Percentiles rank a stretch among this genome's conserved stretches.
Evolutionary conservation across 2,797 vertebrate genomes (phyloP).

Genomic region (Echeneis naucrates): DNA sequence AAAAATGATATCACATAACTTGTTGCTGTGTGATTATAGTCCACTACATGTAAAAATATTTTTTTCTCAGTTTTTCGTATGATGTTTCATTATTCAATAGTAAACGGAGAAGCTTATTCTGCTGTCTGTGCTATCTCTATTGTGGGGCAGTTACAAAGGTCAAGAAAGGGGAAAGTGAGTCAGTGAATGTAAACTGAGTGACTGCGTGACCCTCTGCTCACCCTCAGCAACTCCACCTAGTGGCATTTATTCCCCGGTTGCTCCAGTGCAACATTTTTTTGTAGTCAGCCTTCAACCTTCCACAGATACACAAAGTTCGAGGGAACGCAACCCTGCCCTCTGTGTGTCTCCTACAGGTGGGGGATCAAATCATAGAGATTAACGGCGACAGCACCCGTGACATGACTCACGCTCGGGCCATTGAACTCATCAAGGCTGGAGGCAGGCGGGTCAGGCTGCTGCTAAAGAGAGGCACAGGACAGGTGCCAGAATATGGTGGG

Average conservation of each 20-base stretch:
- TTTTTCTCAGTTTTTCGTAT: conserved; percentile 1
- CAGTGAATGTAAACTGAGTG: conserved; percentile 22
- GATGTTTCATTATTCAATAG: neutral
- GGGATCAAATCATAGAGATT: conserved; percentile 99
- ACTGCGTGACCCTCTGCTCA: conserved; percentile 23
- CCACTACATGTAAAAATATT: conserved; percentile 12
- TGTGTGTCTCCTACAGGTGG: conserved; percentile 87
- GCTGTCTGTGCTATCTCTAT: neutral
- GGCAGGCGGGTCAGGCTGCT: conserved; percentile 94
- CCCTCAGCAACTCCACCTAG: conserved; percentile 28
- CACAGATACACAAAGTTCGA: conserved; percentile 34
- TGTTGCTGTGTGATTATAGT: neutral
- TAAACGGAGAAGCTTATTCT: neutral
- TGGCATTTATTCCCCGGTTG: conserved; percentile 30
- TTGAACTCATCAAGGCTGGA: conserved; percentile 98
- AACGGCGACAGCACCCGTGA: conserved; percentile 99
- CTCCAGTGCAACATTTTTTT: conserved; percentile 12
- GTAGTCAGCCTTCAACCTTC: conserved; percentile 35
- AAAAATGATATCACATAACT: conserved; percentile 7
- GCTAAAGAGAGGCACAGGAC: conserved; percentile 97
- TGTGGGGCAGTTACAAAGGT: neutral
- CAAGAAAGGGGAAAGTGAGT: conserved; percentile 6
- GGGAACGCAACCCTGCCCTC: conserved; percentile 36
- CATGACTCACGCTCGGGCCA: conserved; percentile 98
- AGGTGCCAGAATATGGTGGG: conserved; percentile 99